Conservation (phyloP, 92 coral and sea anemone genomes). For the Palythoa grandiflora region DNA sequence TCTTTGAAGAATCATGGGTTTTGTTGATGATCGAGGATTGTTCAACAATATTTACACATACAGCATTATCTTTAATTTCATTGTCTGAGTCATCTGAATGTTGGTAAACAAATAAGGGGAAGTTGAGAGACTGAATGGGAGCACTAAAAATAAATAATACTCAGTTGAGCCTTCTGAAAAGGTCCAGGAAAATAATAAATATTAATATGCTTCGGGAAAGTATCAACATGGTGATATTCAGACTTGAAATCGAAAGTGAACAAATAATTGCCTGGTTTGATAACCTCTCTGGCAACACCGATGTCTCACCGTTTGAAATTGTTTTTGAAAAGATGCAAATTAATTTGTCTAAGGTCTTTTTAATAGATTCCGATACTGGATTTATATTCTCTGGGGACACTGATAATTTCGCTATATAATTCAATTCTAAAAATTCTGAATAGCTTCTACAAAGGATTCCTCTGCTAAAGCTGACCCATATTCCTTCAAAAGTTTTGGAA, state of each 20-base stretch:
- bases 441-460: slow-evolving; percentile 22
- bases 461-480: slow-evolving; percentile 32
- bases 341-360: too few species aligned
- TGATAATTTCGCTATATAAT: slow-evolving; percentile 3
- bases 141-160: slow-evolving; percentile 38
- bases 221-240: slow-evolving; percentile 34
- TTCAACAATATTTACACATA: not conserved
- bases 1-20: too few species aligned
- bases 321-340: slow-evolving; percentile 35
- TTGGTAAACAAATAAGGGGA: slow-evolving; percentile 58
- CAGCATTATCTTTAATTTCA: not conserved
- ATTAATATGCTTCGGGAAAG: slow-evolving; percentile 7
- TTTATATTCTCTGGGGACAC: slow-evolving; percentile 33
- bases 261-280: slow-evolving; percentile 46
- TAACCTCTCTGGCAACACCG: slow-evolving; percentile 8
- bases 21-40: too few species aligned
- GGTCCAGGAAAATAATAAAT: slow-evolving; percentile 43
- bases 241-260: slow-evolving; percentile 56
- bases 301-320: slow-evolving; percentile 33
- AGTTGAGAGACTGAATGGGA: slow-evolving; percentile 48
- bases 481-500: not conserved
- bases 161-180: slow-evolving; percentile 22
- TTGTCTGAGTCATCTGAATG: not conserved
- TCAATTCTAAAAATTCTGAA: not conserved
- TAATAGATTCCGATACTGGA: slow-evolving; percentile 28